Percentiles rank a stretch among this genome's conserved stretches.
These are phyloP conservation scores for Clanis bilineata DNA, from an alignment of 2,888 invertebrate genomes.

Conservation along the genomic window DNA sequence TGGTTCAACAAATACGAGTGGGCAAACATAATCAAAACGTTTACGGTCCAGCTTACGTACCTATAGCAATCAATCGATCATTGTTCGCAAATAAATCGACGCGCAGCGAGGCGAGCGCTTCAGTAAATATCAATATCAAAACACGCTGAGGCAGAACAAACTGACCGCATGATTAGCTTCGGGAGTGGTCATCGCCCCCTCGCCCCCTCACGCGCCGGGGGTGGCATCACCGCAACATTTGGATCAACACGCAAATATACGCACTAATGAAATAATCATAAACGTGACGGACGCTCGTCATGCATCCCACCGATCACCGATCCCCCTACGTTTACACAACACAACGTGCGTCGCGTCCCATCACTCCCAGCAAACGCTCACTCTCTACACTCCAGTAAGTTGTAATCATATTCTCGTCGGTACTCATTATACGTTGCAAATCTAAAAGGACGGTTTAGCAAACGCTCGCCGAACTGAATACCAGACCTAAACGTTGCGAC, in stretches of 20 bases:
- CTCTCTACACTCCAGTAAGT: constrained; percentile 11
- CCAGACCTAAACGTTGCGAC: constrained; percentile 17
- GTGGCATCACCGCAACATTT: constrained; percentile 61
- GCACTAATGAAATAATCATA: constrained; percentile 82
- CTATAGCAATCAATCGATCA: constrained; percentile 79
- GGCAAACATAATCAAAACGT: constrained; percentile 79
- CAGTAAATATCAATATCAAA: constrained; percentile 82
- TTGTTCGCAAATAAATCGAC: constrained; percentile 81
- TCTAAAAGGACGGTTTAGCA: neutral
- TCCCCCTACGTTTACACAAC: constrained; percentile 62
- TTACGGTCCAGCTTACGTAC: constrained; percentile 71
- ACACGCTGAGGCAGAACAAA: constrained; percentile 82
- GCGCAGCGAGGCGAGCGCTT: constrained; percentile 75
- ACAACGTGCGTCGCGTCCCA: constrained; percentile 19
- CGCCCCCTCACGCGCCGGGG: constrained; percentile 33
- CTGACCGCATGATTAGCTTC: constrained; percentile 82
- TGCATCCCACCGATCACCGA: constrained; percentile 55
- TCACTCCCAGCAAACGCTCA: neutral
- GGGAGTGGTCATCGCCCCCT: constrained; percentile 76
- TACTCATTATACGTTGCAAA: neutral
- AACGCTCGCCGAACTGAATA: constrained; percentile 1
- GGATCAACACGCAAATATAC: constrained; percentile 79
- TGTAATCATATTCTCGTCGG: neutral
- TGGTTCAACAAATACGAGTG: constrained; percentile 54
- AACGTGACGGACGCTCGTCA: constrained; percentile 72